A percentile compares a stretch with the other conserved stretches of the same genome.
These are phyloP conservation scores for Gymnodraco acuticeps DNA, from an alignment of 2,797 vertebrate genomes.

Conservation along the genomic window DNA sequence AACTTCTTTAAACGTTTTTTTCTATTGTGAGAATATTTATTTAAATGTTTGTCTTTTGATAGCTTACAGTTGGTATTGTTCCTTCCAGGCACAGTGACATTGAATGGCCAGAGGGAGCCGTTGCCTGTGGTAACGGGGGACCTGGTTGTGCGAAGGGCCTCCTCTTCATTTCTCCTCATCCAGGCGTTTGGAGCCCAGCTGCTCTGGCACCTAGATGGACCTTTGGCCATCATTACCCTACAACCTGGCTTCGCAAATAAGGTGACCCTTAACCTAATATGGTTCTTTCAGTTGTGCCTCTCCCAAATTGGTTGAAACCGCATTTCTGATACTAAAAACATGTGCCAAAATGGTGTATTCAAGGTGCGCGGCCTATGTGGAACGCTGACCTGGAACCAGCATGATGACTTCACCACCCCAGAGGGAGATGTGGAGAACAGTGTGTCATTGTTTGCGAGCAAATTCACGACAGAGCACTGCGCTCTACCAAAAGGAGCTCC, in stretches of 20 bases:
- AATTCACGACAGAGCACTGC: conserved; percentile 84
- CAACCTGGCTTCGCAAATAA: conserved; percentile 89
- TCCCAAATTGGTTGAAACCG: too few relatives aligned
- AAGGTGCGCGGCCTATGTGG: conserved; percentile 94
- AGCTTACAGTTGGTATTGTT: conserved; percentile 10
- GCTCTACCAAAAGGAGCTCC: conserved; percentile 16
- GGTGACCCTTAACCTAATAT: conserved; percentile 70
- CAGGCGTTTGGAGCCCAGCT: conserved; percentile 86
- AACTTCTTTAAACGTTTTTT: background rate
- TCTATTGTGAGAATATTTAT: background rate
- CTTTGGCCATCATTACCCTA: conserved; percentile 85
- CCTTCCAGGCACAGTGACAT: conserved; percentile 82
- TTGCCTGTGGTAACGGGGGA: conserved; percentile 85
- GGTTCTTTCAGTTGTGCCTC: background rate
- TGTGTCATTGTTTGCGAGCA: conserved; percentile 82
- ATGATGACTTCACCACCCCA: conserved; percentile 92
- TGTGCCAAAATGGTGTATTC: conserved; percentile 7
- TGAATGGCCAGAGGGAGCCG: conserved; percentile 81
- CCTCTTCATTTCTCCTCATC: conserved; percentile 90
- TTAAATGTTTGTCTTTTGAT: background rate
- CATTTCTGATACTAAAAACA: too few relatives aligned
- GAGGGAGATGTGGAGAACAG: conserved; percentile 90
- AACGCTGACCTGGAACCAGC: conserved; percentile 91
- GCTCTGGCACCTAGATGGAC: conserved; percentile 89
- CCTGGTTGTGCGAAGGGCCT: conserved; percentile 82